phyloP scores from a whole-genome alignment of 2,113 vertebrate species.

The Mus musculus region GRCm39 chr1:33790501-33791000 shows the following conservation, averaged over 20 bases:
- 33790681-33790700: neutral
- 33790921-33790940: no score
- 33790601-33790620: neutral
- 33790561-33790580: neutral
- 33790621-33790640: neutral
- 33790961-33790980: no score
- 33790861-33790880: no score
- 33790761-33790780: slow-evolving; percentile 29
- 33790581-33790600: slow-evolving; percentile 32
- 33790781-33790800: neutral
- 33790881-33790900: no score
- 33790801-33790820: neutral
- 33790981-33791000: no score
- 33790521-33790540: neutral
- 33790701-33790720: neutral
- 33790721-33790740: neutral
- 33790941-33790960: no score
- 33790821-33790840: neutral
- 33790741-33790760: neutral
- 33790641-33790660: slow-evolving; percentile 21
- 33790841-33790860: no score
- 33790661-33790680: slow-evolving; percentile 13
- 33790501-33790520: neutral
- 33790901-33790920: no score
- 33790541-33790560: neutral